Base-by-base conservation (phyloP, 2,113 vertebrate genomes). In the Taxidea taxus region DNA sequence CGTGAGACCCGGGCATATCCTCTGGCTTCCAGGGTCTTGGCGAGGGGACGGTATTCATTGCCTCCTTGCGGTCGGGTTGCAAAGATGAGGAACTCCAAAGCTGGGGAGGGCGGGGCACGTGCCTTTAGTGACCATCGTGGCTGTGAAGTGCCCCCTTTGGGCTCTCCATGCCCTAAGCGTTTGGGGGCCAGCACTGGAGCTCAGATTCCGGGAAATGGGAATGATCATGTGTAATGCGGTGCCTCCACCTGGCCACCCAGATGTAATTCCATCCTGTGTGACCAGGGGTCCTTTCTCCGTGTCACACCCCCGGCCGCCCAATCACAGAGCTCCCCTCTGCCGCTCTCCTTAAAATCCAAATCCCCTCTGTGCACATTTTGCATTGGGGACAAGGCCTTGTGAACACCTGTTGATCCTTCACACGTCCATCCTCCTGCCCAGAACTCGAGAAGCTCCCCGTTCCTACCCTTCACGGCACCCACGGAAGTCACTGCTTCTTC, bases 121-220 rank as follows among this genome's bases (percentile, higher is more conserved):
- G 15, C 9, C 0, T 4, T 8, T 2, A 6, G 3, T 8, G 9
- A 39, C n/a, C 1, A 3, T 20, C 15, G 2, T 0, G 0, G 25
- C 10, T 0, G 0, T 4, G 25, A 8, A 27, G 1, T 21, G 16
- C 20, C n/a, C n/a, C 66, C 49, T 21, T 11, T 1, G 16, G 6
- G 10, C 25, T 72, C 25, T 29, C 66, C 49, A 10, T 0, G 4
- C 47, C 3, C 25, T 16, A 0, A 0, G 85, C 1, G 4, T 39
- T 31, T 37, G 0, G 25, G 31, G 62, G 37, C 84, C 85, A 9
- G 9, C n/a, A 4, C 4, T 0, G n/a, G n/a, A 56, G 14, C 49
- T 4, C 25, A 9, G 86, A 42, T 34, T 42, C 16, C 31, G 25
- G 37, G n/a, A 13, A 3, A 8, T 31, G 6, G 3, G 10, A 72